These are phyloP conservation scores for Germaria angustata DNA, from an alignment of 2,888 invertebrate species.

Conservation along the genomic window DNA sequence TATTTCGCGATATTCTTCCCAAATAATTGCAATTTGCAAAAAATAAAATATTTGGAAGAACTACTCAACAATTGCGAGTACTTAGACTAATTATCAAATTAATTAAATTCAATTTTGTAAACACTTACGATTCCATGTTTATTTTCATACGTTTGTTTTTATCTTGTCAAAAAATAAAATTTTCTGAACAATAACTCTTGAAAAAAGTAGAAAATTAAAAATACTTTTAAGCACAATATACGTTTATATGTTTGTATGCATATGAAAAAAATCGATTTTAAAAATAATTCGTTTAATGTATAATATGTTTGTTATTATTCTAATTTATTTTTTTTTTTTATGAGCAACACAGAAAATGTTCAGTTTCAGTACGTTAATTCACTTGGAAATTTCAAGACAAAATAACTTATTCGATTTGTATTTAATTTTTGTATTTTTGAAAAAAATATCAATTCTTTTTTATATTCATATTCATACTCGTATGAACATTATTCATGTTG, in stretches of 20 bases:
- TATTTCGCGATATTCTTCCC: too few species aligned
- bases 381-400: constrained; percentile 63
- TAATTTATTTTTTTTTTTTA: not conserved
- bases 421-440: constrained; percentile 49
- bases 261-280: constrained; percentile 12
- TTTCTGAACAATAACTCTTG: not conserved
- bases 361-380: constrained; percentile 56
- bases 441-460: constrained; percentile 25
- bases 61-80: constrained; percentile 18
- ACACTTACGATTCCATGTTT: constrained; percentile 63
- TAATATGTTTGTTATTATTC: not conserved
- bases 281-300: not conserved
- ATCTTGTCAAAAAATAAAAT: constrained; percentile 9
- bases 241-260: constrained; percentile 19
- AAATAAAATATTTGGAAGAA: too few species aligned
- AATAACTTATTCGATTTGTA: constrained; percentile 54
- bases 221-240: constrained; percentile 8
- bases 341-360: constrained; percentile 14
- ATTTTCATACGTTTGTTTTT: not conserved
- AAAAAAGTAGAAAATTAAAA: not conserved
- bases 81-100: not conserved
- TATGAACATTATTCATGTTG: constrained; percentile 13
- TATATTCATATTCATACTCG: constrained; percentile 40
- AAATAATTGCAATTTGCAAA: too few species aligned
- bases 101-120: constrained; percentile 24